Evolutionary conservation across 2,888 invertebrate genomes (phyloP), one percentile per base, ranked within the genome.

Genomic region (Orthosia incerta): DNA sequence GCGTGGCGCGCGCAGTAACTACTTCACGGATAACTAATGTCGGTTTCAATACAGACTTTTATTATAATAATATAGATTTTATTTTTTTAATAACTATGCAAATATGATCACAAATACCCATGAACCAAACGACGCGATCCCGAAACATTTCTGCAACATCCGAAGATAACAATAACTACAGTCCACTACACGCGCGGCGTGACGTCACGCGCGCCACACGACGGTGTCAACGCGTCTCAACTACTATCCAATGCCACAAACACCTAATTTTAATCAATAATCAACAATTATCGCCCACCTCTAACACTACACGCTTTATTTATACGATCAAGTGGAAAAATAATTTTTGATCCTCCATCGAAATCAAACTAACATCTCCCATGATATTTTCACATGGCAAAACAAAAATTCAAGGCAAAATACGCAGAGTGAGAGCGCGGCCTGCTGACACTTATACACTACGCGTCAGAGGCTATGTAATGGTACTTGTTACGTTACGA

Each of bases 251-350:
- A 94, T 94, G 94, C 93, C 95, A 93, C 93, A 92, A 95, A 95
- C 94, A 94, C 93, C 94, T 95, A 95, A 94, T 94, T 94, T 95
- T 95, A 95, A 94, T 95, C 96, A 96, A 96, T 96, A 96, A 96
- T 96, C 96, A 96, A 96, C 96, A 96, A 96, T 95, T 94, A 94
- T 93, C 95, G 95, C 94, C 94, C 95, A 92, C 91, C 94, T 93
- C 95, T 95, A 95, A 94, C 93, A 93, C 95, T 95, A 95, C 95
- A 93, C 94, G 94, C 94, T 92, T 94, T 93, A 91, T 91, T 93
- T 87, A 92, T 95, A 95, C 94, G 94, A 93, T 95, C 95, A 92
- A 96, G 95, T 96, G 96, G 95, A 96, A 96, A 96, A 96, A 96
- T 96, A 96, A 91, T 95, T 94, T 95, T 95, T 93, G 93, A 94